Conservation (phyloP, 2,888 invertebrate genomes). For the Caenorhabditis becei region DNA sequence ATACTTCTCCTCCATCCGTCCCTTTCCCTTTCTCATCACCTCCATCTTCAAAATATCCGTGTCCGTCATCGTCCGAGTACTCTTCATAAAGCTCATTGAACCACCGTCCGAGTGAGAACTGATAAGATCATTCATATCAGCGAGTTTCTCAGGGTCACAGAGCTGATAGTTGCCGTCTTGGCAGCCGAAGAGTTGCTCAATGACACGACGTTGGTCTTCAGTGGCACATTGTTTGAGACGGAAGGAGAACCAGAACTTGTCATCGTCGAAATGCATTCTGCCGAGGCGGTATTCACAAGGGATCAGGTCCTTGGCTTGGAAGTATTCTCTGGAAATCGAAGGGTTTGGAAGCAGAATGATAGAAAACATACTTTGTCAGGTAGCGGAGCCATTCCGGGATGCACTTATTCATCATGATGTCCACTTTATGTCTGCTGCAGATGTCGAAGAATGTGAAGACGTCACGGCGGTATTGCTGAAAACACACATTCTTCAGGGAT, state of each 20-base stretch:
- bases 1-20: neutral
- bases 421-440: neutral
- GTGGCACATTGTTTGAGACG: neutral
- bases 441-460: conserved; percentile 2
- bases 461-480: neutral
- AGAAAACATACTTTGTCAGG: neutral
- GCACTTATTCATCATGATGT: neutral
- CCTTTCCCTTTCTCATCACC: neutral
- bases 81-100: neutral
- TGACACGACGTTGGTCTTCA: neutral
- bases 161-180: conserved; percentile 1
- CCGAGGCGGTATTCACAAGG: neutral
- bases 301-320: neutral
- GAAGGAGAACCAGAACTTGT: conserved; percentile 5
- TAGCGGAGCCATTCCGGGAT: neutral
- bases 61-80: neutral
- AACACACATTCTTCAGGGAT: no score
- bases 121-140: neutral
- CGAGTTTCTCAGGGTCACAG: neutral
- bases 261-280: neutral
- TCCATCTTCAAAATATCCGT: conserved; percentile 1
- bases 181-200: neutral
- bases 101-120: neutral
- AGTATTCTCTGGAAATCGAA: conserved; percentile 1
- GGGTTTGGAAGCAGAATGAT: no score